Evolutionary conservation across 2,113 vertebrate species (phyloP), one percentile per base, ranked within the genome.

Genomic region (Scortum barcoo): DNA sequence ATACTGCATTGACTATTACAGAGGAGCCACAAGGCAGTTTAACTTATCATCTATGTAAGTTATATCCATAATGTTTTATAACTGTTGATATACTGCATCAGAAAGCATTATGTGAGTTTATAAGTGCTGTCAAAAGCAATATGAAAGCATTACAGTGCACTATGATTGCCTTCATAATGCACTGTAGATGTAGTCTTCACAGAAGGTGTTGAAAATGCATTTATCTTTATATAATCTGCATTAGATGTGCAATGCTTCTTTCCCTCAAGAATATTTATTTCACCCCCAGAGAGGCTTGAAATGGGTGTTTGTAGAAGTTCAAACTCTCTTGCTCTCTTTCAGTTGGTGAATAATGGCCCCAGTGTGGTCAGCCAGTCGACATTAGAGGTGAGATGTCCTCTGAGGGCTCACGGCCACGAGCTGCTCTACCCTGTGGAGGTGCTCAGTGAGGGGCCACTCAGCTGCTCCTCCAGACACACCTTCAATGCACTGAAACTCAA

Each of bases 281-380:
- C n/a, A n/a, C n/a, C n/a, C n/a, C n/a, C n/a, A n/a, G n/a, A n/a
- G n/a, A n/a, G n/a, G n/a, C n/a, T n/a, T n/a, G n/a, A n/a, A n/a
- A n/a, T n/a, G n/a, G n/a, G n/a, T n/a, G n/a, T n/a, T 53, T 51
- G 17, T 12, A 65, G 22, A 36, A 22, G 12, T 22, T 51, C 24
- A 20, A 38, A 48, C 63, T 56, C 3, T 46, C 17, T 73, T 14
- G 72, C 0, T 82, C 5, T 65, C 11, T 88, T 58, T 28, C 65
- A 97, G 96, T 83, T 97, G 89, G 89, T 95, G 85, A 97, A 96
- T 81, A 91, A 92, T 0, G 96, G 96, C 4, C 96, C 96, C 73
- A 96, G 96, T 9, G 89, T 92, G 78, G 94, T 97, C 61, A 96
- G 96, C 83, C 92, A 79, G 24, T 89, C 94, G 0, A 70, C 90